These are phyloP conservation scores for Diplogasteroides magnus DNA, from an alignment of 1,140 invertebrate genomes.

Conservation along the genomic window DNA sequence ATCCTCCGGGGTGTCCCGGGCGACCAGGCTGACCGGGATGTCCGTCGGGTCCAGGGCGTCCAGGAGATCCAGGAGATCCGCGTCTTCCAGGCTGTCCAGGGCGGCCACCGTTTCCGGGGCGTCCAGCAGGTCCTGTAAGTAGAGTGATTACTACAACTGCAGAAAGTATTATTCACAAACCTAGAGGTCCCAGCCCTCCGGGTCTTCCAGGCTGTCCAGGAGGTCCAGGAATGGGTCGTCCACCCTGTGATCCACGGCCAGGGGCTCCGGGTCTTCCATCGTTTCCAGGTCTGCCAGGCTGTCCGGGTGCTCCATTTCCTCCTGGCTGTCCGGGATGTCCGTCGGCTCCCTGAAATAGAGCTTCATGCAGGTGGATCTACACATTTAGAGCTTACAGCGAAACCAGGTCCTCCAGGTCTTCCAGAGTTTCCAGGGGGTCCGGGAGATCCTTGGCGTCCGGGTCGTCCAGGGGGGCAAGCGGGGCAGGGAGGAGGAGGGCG, in stretches of 20 bases:
- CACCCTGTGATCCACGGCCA: constrained; percentile 4
- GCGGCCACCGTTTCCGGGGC: constrained; percentile 9
- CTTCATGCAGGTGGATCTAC: no score
- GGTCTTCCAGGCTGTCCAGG: constrained; percentile 13
- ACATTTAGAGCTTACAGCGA: no score
- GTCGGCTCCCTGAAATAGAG: background rate
- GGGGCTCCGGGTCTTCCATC: constrained; percentile 18
- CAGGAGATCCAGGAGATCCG: constrained; percentile 13
- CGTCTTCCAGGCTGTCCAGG: constrained; percentile 12
- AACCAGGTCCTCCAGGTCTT: background rate
- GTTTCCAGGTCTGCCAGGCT: constrained; percentile 6
- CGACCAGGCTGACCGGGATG: constrained; percentile 14
- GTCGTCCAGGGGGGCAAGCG: background rate
- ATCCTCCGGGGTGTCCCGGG: constrained; percentile 11
- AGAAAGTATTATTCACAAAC: no score
- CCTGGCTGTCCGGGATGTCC: background rate
- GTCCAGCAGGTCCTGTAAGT: constrained; percentile 7
- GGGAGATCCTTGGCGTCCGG: background rate
- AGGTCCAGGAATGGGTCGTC: constrained; percentile 11
- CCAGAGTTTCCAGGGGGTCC: background rate
- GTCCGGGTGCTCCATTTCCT: background rate
- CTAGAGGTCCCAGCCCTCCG: constrained; percentile 7
- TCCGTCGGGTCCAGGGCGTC: constrained; percentile 12
- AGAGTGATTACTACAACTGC: no score
- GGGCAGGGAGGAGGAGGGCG: background rate